A percentile compares a stretch with the other conserved stretches of the same genome.
Evolutionary conservation across 2,797 vertebrate species (phyloP).

Genomic region (Lateolabrax maculatus): DNA sequence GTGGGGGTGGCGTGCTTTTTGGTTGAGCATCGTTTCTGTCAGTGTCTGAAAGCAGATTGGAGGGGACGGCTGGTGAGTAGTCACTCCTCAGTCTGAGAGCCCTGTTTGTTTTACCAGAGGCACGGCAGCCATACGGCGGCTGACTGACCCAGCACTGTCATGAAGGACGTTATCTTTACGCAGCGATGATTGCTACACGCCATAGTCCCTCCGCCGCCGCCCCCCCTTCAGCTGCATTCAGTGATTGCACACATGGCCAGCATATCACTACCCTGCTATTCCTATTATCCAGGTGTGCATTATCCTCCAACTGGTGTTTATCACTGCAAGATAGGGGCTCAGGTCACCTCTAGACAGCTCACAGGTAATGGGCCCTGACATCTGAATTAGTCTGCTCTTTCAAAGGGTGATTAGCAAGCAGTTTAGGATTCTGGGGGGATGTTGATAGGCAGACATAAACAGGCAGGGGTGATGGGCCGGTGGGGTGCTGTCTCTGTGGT

Average conservation of each 20-base stretch:
- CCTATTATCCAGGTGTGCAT: conserved; percentile 74
- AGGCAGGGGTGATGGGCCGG: conserved; percentile 37
- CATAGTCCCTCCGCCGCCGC: not conserved
- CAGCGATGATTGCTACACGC: conserved; percentile 45
- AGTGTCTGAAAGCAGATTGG: conserved; percentile 58
- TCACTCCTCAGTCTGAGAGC: conserved; percentile 43
- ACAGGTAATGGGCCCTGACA: conserved; percentile 79
- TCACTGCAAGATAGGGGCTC: conserved; percentile 63
- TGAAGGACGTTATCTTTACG: conserved; percentile 75
- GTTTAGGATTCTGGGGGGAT: conserved; percentile 70
- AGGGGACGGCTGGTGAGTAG: conserved; percentile 57
- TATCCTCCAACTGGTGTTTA: conserved; percentile 72
- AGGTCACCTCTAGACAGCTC: conserved; percentile 78
- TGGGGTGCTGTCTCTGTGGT: conserved; percentile 33
- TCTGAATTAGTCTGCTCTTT: conserved; percentile 78
- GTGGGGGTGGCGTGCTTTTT: conserved; percentile 14
- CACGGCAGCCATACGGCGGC: conserved; percentile 55
- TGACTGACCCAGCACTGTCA: conserved; percentile 60
- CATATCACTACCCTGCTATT: conserved; percentile 40
- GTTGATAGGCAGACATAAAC: conserved; percentile 66
- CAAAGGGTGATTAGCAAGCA: conserved; percentile 76
- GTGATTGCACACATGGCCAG: conserved; percentile 58
- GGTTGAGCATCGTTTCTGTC: conserved; percentile 41
- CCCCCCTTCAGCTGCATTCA: conserved; percentile 11
- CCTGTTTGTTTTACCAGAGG: conserved; percentile 66